Percentiles rank a stretch among this genome's conserved stretches.
Conservation (phyloP, 2,113 vertebrate genomes). For the Rallus limicola region DNA sequence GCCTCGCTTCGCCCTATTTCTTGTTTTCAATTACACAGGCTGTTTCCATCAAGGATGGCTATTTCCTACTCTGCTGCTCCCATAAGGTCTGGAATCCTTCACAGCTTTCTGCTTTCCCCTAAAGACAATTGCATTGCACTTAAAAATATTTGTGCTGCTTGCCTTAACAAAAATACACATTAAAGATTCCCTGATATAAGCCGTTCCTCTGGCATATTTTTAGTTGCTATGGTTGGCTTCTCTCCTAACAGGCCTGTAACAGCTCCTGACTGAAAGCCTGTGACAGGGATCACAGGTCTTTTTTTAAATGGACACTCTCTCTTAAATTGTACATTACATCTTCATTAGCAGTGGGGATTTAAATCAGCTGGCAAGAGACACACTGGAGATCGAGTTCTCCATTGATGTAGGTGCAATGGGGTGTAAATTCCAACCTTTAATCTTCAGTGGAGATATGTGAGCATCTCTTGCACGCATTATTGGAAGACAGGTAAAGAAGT, state of each 20-base stretch:
- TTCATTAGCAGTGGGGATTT: not conserved
- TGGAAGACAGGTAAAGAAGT: not conserved
- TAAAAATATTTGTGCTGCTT: constrained; percentile 8
- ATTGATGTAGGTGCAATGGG: not conserved
- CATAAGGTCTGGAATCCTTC: constrained; percentile 18
- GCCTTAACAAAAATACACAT: not conserved
- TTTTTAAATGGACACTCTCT: not conserved
- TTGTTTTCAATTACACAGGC: not conserved
- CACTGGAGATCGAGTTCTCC: not conserved
- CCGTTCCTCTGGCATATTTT: not conserved
- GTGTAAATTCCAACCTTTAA: not conserved
- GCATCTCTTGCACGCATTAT: not conserved
- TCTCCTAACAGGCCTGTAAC: not conserved
- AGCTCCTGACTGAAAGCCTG: not conserved
- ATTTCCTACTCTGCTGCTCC: not conserved
- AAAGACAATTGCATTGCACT: constrained; percentile 3
- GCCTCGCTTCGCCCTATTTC: not conserved
- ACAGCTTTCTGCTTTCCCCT: not conserved
- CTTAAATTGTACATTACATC: not conserved
- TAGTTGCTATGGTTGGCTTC: not conserved
- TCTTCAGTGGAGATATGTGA: not conserved
- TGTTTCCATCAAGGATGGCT: not conserved
- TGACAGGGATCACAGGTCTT: not conserved
- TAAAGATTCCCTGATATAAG: not conserved
- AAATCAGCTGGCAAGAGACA: not conserved